Base-by-base conservation (phyloP, 2,113 vertebrate genomes). In the Isurus oxyrinchus region DNA sequence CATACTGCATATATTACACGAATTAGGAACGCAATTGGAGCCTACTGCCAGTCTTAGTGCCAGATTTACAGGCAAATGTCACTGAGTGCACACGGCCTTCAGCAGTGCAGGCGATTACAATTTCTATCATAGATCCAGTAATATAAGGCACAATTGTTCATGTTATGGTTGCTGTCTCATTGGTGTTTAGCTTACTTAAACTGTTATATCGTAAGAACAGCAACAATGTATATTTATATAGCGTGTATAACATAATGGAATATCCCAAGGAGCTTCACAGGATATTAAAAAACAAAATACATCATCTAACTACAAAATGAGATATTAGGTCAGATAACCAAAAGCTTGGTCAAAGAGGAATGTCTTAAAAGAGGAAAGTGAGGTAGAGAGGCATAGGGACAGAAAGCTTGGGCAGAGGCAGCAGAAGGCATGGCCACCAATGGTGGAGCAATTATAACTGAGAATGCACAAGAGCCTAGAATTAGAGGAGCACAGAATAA, bases 1-100 rank as follows among this genome's bases (percentile, higher is more conserved):
- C 35, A 63, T 94, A 44, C 90, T 63, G 90, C 31, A 94, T 63
- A 44, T 40, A 94, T 94, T 94, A 63, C 66, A 21, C 66, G 59
- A 94, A 94, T 94, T 40, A 94, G 31, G 59, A 94, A 94, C 63
- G 40, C 59, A 94, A 35, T 94, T 94, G 90, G 59, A 94, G n/a
- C 19, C 21, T 94, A 94, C 27, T 8, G 35, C 31, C 31, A 31
- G 57, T 93, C 57, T 93, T 59, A 93, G 90, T 66, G 61, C 90
- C 90, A 94, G n/a, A 44, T 94, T 61, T 94, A 94, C 59, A 94
- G 14, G 59, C 63, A 63, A 61, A 94, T 94, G 90, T 94, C 90
- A 63, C 35, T 40, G 59, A 94, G 59, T 40, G n/a, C 59, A 94
- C 90, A 94, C 66, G 35, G 59, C 2, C 14, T 94, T 94, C 13